Conservation (phyloP, 2,113 vertebrate species). For the Dasypus novemcinctus region DNA sequence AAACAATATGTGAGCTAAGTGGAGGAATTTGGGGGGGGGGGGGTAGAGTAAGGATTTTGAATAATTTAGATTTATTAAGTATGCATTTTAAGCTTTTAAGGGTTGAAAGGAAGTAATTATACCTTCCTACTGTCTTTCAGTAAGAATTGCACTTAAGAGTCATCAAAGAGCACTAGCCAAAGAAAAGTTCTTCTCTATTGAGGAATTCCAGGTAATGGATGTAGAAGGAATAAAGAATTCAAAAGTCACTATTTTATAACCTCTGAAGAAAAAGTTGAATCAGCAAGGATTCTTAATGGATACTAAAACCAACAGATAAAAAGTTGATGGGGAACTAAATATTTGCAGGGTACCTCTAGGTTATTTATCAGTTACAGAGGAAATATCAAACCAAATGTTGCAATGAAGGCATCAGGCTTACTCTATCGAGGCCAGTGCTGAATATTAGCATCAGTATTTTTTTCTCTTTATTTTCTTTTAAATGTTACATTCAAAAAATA, state of each 20-base stretch:
- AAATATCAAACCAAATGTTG: neutral
- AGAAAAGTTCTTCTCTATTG: neutral
- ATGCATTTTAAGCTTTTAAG: neutral
- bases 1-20: neutral
- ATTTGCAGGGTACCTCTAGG: neutral
- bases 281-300: neutral
- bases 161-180: neutral
- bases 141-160: neutral
- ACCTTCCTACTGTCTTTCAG: neutral
- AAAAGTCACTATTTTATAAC: neutral
- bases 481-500: too few relatives aligned
- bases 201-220: neutral
- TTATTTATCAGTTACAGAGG: constrained; percentile 13
- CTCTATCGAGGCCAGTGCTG: neutral
- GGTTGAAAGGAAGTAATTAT: neutral
- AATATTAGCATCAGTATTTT: neutral
- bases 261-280: neutral
- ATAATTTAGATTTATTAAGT: neutral
- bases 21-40: neutral
- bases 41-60: neutral
- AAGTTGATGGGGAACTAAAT: neutral
- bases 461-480: too few relatives aligned
- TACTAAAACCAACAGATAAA: neutral
- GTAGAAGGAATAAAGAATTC: constrained; percentile 20
- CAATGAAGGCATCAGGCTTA: neutral